Base-by-base conservation (phyloP, 2,113 vertebrate genomes). In the Prionailurus bengalensis region DNA sequence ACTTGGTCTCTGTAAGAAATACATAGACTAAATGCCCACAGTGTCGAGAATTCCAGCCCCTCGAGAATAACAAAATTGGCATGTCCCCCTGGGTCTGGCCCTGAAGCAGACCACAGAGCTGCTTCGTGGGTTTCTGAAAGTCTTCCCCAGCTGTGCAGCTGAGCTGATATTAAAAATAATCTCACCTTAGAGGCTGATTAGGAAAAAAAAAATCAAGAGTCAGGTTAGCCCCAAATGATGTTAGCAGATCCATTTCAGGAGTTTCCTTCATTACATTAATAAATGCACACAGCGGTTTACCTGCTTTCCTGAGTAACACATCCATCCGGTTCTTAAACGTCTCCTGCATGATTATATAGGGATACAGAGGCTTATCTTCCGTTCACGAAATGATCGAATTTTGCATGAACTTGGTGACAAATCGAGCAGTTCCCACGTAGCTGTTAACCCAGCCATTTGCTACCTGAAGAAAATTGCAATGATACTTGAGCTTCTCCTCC, bases 351-450 rank as follows among this genome's bases (percentile, higher is more conserved):
- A 97, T 97, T 97, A 71, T 27, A 94, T 45, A 87, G 82, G n/a
- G 31, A 95, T 71, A 93, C 53, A 61, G 95, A 95, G 42, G 39
- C 91, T 97, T 80, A 94, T 95, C 96, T 97, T 93, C 96, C 86
- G 94, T 91, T 82, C 70, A 97, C n/a, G 27, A 97, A 98, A 97
- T 91, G 0, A 97, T 96, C 95, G 76, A 48, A 94, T 97, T 98
- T 98, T 97, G 31, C 87, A 96, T 97, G 97, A 98, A 97, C 58
- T 93, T 82, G 71, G 23, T n/a, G 73, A 97, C 94, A 84, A 80
- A 66, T 25, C 2, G 88, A 95, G 81, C 27, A 79, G 42, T 85
- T 97, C 96, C 89, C 96, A 96, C 13, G 0, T 9, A 84, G 25
- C 92, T 88, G 97, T 93, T 96, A 96, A 94, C 97, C 94, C 63